A percentile compares a stretch with the other conserved stretches of the same genome.
Evolutionary conservation across 2,113 vertebrate genomes (phyloP).

Genomic region (Pundamilia nyererei): DNA sequence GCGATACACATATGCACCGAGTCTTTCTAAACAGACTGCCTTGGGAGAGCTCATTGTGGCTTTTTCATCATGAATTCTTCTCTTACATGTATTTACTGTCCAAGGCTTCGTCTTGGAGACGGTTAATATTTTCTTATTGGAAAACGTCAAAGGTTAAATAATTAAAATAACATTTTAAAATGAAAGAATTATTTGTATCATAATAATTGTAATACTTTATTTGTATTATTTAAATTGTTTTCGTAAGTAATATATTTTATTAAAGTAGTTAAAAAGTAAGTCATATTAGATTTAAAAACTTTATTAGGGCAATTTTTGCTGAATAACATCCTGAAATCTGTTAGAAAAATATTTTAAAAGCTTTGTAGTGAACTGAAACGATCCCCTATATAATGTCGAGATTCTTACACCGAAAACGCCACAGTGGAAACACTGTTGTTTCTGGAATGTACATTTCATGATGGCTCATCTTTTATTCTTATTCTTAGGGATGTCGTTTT

Average conservation of each 20-base stretch:
- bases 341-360: not conserved
- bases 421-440: not conserved
- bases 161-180: not conserved
- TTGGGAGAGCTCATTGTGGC: not conserved
- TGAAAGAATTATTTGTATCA: rapidly evolving
- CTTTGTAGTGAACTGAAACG: not conserved
- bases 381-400: not conserved
- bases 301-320: not conserved
- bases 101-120: not conserved
- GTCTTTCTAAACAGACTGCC: not conserved
- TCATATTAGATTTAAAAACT: not conserved
- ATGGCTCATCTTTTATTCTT: not conserved
- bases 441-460: not conserved
- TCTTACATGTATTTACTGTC: not conserved
- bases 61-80: not conserved
- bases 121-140: not conserved
- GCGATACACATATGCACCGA: not conserved
- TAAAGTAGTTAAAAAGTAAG: not conserved
- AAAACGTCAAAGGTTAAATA: not conserved
- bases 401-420: not conserved
- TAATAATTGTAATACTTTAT: not conserved
- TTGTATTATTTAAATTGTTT: not conserved
- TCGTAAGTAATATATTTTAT: not conserved
- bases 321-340: not conserved
- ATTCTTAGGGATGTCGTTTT: not conserved